Conservation (phyloP, 2,888 invertebrate species). For the Agriotes lineatus region DNA sequence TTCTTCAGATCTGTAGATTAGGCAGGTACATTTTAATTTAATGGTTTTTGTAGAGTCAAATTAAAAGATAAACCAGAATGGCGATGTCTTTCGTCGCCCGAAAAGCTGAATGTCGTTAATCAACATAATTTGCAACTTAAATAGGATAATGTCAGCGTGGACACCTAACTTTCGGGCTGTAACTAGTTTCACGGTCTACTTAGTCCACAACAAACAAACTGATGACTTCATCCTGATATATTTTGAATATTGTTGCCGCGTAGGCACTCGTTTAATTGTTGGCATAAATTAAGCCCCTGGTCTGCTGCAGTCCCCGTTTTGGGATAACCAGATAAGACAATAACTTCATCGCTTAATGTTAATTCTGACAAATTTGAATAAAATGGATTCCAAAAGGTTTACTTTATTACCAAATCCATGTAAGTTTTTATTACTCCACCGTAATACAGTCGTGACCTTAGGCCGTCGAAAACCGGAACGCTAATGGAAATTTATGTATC, state of each 20-base stretch:
- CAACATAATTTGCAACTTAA: conserved; percentile 29
- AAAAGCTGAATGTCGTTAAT: conserved; percentile 8
- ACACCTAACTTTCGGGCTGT: conserved; percentile 21
- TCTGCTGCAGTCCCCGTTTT: too few species aligned
- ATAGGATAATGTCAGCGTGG: conserved; percentile 27
- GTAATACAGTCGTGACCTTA: too few species aligned
- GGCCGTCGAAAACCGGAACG: too few species aligned
- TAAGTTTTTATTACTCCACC: too few species aligned
- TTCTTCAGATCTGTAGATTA: not conserved
- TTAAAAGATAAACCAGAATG: not conserved
- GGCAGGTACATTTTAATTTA: not conserved
- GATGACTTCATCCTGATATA: conserved; percentile 28
- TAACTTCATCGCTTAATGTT: too few species aligned
- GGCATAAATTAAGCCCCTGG: not conserved
- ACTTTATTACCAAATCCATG: too few species aligned
- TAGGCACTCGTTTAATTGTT: not conserved
- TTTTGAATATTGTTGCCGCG: conserved; percentile 3
- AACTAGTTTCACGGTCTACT: conserved; percentile 27
- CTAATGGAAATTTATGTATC: too few species aligned
- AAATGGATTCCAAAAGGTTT: too few species aligned
- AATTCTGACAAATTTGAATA: too few species aligned
- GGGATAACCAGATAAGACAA: too few species aligned
- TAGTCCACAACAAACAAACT: conserved; percentile 11
- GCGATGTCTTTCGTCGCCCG: not conserved
- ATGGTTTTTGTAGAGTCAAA: not conserved